A percentile compares a stretch with the other conserved stretches of the same genome.
Evolutionary conservation across 2,797 vertebrate species (phyloP).

Genomic region (Rhinichthys osculus): DNA sequence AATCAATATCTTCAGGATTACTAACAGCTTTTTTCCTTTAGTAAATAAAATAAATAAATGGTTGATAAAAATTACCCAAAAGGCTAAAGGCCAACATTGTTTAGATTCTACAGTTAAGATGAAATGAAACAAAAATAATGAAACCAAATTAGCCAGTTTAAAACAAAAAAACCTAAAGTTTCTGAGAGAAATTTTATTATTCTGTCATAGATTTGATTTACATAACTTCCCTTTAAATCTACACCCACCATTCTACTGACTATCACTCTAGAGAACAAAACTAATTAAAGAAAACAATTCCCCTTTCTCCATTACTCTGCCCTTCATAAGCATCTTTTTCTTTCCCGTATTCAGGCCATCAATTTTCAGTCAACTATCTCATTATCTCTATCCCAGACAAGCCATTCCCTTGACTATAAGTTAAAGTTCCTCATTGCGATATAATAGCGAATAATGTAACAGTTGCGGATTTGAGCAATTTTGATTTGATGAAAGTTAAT

Average conservation of each 20-base stretch:
- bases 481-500: not conserved
- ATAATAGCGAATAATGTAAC: conserved; percentile 3
- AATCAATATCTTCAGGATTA: too few relatives aligned
- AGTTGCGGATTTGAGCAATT: too few relatives aligned
- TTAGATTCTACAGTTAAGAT: too few relatives aligned
- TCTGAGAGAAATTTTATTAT: not conserved
- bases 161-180: not conserved
- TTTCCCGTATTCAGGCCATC: conserved; percentile 49
- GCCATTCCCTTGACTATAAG: conserved; percentile 31
- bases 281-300: conserved; percentile 47
- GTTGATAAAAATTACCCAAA: not conserved
- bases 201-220: conserved; percentile 6
- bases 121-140: too few relatives aligned
- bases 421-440: conserved; percentile 18
- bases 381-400: conserved; percentile 49
- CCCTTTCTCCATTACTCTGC: not conserved
- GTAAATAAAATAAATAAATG: too few relatives aligned
- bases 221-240: conserved; percentile 1
- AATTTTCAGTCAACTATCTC: conserved; percentile 41
- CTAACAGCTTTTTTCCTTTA: too few relatives aligned
- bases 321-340: conserved; percentile 10
- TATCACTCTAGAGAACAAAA: conserved; percentile 38
- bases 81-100: too few relatives aligned
- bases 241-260: not conserved
- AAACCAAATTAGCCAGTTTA: not conserved